Evolutionary conservation across 1,140 invertebrate species (phyloP), one percentile per base, ranked within the genome.

Genomic region (Hormaphis cornu): DNA sequence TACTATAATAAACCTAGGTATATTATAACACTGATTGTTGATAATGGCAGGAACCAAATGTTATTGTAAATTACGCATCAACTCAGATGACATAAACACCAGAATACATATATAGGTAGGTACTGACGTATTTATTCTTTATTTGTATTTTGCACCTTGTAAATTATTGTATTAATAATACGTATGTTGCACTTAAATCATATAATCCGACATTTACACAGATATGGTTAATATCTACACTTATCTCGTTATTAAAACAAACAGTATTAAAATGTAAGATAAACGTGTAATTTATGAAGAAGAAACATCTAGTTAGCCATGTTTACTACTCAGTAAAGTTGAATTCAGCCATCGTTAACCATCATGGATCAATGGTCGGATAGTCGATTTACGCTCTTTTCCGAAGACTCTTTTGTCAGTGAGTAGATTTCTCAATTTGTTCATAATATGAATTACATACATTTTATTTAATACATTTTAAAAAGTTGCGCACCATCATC

Each of bases 311-410:
- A 48, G 18, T 5, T 8, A 2, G 33, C 20, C 24, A 46, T n/a
- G 26, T 48, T 66, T 33, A 35, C 12, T 20, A 66, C 44, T n/a
- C n/a, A 18, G 9, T 10, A 50, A 50, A 66, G 61, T 66, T 66
- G 20, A 48, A 22, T 66, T 66, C 50, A 50, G 50, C 6, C 30
- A 66, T 35, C 28, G 18, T 50, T 26, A 20, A 66, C 40, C 14
- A n/a, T n/a, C n/a, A 66, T 66, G 61, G 44, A 28, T 48, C 61
- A 44, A 35, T 66, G 42, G 42, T 48, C 61, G 44, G 28, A 48
- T 48, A 66, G 61, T 66, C 44, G 50, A 48, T 48, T 66, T 30
- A 50, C 61, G n/a, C n/a, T 66, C 50, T 66, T 28, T 46, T 66
- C 61, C 4, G 61, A 66, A 48, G 61, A 66, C 22, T 48, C 61